Percentiles rank a stretch among this genome's conserved stretches.
Evolutionary conservation across 2,888 invertebrate species (phyloP).

Genomic region (Acanthosepion pharaonis): DNA sequence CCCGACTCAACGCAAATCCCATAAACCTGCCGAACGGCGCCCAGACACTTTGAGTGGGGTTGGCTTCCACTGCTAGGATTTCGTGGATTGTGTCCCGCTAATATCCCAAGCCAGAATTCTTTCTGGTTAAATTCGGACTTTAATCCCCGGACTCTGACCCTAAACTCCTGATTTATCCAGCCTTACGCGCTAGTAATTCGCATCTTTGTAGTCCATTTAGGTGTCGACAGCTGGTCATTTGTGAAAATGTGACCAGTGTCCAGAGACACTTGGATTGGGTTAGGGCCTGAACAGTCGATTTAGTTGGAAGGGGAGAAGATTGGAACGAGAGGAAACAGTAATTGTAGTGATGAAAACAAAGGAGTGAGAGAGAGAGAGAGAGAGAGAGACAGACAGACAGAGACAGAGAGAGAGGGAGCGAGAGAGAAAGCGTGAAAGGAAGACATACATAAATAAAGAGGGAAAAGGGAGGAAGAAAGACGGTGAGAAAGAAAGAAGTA

Average conservation of each 20-base stretch:
- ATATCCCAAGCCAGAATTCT: neutral
- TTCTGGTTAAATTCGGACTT: neutral
- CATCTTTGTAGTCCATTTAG: neutral
- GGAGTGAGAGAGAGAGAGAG: too few species aligned
- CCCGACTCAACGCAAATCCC: neutral
- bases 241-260: neutral
- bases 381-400: too few species aligned
- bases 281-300: too few species aligned
- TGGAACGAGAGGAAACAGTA: too few species aligned
- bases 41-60: neutral
- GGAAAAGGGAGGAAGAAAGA: too few species aligned
- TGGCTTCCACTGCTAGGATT: neutral
- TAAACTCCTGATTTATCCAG: neutral
- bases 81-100: neutral
- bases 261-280: neutral
- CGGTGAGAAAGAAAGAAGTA: too few species aligned
- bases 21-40: neutral
- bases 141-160: neutral
- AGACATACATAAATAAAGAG: too few species aligned
- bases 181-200: neutral
- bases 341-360: too few species aligned
- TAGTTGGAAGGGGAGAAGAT: too few species aligned
- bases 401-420: too few species aligned
- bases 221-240: constrained; percentile 20
- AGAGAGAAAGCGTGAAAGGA: too few species aligned